These are phyloP conservation scores for Melinaea marsaeus DNA, from an alignment of 2,888 invertebrate species.

Conservation along the genomic window DNA sequence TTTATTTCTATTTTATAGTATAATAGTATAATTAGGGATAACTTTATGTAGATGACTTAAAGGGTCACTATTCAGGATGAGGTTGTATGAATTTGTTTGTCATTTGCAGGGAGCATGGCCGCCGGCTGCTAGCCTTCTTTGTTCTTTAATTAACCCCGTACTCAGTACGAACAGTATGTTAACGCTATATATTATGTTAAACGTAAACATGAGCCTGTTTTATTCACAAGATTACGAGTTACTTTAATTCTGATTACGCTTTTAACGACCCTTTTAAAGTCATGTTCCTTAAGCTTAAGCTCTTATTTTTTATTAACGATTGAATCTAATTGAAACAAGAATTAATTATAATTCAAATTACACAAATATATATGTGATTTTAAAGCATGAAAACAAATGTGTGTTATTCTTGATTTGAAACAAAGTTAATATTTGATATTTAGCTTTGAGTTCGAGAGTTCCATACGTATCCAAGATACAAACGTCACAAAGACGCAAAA, in stretches of 20 bases:
- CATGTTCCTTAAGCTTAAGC: constrained; percentile 1
- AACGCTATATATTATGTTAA: constrained; percentile 11
- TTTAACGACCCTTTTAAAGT: constrained; percentile 17
- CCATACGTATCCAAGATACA: constrained; percentile 47
- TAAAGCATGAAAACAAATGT: neutral
- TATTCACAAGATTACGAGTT: constrained; percentile 16
- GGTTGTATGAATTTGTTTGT: constrained; percentile 2
- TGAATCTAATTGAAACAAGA: neutral
- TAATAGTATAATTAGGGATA: neutral
- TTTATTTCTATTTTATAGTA: neutral
- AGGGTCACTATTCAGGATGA: constrained; percentile 9
- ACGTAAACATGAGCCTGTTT: constrained; percentile 19
- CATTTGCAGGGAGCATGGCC: constrained; percentile 20
- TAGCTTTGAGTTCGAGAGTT: constrained; percentile 15
- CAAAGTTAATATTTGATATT: constrained; percentile 16
- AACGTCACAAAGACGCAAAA: constrained; percentile 49
- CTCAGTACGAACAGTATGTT: neutral
- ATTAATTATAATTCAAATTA: no score
- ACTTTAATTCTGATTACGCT: constrained; percentile 20
- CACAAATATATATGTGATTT: neutral
- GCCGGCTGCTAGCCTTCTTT: constrained; percentile 51
- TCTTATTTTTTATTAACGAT: neutral
- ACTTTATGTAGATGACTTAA: neutral
- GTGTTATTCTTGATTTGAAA: constrained; percentile 3
- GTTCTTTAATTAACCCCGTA: constrained; percentile 39